Evolutionary conservation across 2,888 invertebrate species (phyloP), one percentile per base, ranked within the genome.

Genomic region (Petrolisthes manimaculis): DNA sequence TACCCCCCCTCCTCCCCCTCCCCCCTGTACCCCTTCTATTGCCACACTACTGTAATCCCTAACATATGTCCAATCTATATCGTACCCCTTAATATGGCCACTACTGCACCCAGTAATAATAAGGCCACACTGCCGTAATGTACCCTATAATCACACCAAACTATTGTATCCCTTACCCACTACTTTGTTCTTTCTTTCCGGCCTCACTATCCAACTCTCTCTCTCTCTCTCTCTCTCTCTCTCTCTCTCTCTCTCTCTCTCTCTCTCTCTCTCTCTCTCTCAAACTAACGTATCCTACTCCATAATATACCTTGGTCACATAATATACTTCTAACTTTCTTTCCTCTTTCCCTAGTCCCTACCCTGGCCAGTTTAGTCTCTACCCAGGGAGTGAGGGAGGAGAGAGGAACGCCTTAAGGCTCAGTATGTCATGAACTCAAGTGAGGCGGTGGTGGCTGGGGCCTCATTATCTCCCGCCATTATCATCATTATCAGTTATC

Each of bases 401-500:
- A 55, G 84, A 67, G 54, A 56, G n/a, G 78, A n/a, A 14, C 18
- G 84, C 56, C 77, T n/a, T 51, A 6, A 77, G 71, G 86, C 53
- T 75, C 78, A 75, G 77, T 87, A 61, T 69, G 79, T 87, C 86
- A 87, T 37, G 69, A 61, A 53, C 54, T 83, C 78, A 77, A 87
- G 83, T 77, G 69, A 69, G 83, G 83, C 54, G 55, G 78, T 83
- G 69, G 83, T 61, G 83, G 86, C 83, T 56, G 83, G 54, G 9
- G 54, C 37, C 77, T 82, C 86, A 86, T 86, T 86, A 82, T 82
- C 86, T 56, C 53, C 54, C 21, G 21, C 71, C 83, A 78, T 78
- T 83, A 87, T 87, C 86, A 87, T 87, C 83, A 87, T 87, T 87
- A 87, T 87, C 86, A 87, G 83, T 87, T 87, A 87, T 87, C 86